These are phyloP conservation scores for Embiotoca jacksoni DNA, from an alignment of 2,113 vertebrate species.

Conservation along the genomic window DNA sequence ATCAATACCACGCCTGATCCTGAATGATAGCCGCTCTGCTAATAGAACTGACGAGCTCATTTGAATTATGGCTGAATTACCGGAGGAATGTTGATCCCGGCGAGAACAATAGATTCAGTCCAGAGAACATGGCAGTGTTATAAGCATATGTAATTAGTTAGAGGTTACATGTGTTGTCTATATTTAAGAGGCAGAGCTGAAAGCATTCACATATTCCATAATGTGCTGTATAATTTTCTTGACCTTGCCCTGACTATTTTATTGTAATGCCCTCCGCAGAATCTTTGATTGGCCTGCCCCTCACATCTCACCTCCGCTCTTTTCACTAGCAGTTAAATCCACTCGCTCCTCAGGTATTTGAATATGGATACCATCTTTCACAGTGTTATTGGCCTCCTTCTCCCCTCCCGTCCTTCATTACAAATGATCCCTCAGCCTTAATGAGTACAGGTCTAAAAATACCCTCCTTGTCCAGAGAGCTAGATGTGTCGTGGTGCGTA, in stretches of 20 bases:
- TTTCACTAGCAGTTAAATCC: conserved; percentile 53
- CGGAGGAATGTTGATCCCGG: conserved; percentile 58
- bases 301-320: conserved; percentile 60
- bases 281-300: conserved; percentile 61
- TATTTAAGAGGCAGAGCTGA: conserved; percentile 43
- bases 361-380: conserved; percentile 73
- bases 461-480: conserved; percentile 74
- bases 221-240: conserved; percentile 68
- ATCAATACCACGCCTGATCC: conserved; percentile 59
- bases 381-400: conserved; percentile 62
- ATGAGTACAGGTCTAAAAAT: conserved; percentile 85
- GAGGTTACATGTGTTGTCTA: conserved; percentile 57
- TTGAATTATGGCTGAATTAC: conserved; percentile 61
- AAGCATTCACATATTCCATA: conserved; percentile 42
- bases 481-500: conserved; percentile 70
- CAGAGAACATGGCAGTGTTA: conserved; percentile 23
- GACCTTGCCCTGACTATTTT: conserved; percentile 68
- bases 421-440: conserved; percentile 82
- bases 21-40: conserved; percentile 61
- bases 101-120: conserved; percentile 61
- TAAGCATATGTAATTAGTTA: conserved; percentile 56
- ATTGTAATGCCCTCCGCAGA: conserved; percentile 55
- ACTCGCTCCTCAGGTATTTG: conserved; percentile 66
- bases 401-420: conserved; percentile 71
- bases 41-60: conserved; percentile 63